Evolutionary conservation across 2,113 vertebrate genomes (phyloP), one percentile per base, ranked within the genome.

Genomic region (Girardinichthys multiradiatus): DNA sequence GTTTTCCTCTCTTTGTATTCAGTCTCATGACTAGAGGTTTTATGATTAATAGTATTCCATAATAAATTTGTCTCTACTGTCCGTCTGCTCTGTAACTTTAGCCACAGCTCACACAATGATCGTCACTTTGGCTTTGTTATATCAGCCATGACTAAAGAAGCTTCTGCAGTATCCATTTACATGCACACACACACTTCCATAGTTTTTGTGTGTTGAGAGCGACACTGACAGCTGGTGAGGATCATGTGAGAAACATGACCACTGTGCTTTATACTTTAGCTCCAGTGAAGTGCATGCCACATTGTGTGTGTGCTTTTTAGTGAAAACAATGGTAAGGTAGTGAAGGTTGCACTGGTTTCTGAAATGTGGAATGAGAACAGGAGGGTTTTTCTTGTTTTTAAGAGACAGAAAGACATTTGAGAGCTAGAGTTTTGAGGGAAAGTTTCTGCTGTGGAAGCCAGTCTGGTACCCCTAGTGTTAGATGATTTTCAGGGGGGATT

Each of bases 191-290:
- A 76, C 64, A 64, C 74, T 28, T 76, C 28, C 45, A 65, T 35
- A 57, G 66, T 70, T 64, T 70, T 19, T 67, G 57, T 79, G 84
- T 69, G 71, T 90, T 66, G 68, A 51, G 85, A 92, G 78, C 75
- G 78, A 88, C 90, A 70, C 61, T 76, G 80, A 77, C 91, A 91
- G 89, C 88, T 91, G 91, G 70, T 76, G 74, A 80, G 84, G 86
- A 89, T 92, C 89, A 84, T 86, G 85, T 80, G 83, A 78, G 89
- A 90, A 89, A 91, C 76, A 80, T 87, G 89, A 92, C 86, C 86
- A 72, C 62, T 67, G 66, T 66, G 67, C 58, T 83, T 86, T 90
- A 83, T 90, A 70, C 74, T 85, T 63, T 70, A 76, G 72, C 79
- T 80, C 85, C 84, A 27, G 70, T 86, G 77, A 70, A 42, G 72